Percentiles rank a stretch among this genome's conserved stretches.
These are phyloP conservation scores for Grapholita molesta DNA, from an alignment of 1,140 invertebrate genomes.

Conservation along the genomic window DNA sequence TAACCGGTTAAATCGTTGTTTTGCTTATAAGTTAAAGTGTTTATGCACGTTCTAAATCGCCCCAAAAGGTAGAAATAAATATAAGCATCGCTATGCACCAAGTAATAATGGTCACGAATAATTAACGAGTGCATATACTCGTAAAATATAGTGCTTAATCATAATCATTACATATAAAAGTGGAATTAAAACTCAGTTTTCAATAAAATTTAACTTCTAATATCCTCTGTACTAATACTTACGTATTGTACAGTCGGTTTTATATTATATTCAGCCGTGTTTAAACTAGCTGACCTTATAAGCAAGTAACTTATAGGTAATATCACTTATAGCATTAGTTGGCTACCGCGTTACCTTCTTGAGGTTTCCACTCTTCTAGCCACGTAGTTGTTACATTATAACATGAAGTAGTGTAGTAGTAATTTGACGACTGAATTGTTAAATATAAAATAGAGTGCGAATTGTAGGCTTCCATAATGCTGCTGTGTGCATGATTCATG, in stretches of 20 bases:
- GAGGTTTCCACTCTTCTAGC: conserved; percentile 7
- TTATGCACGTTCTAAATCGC: conserved; percentile 1
- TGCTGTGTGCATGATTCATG: neutral
- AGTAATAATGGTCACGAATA: neutral
- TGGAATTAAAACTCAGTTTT: no score
- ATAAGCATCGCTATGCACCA: neutral
- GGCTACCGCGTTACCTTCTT: neutral
- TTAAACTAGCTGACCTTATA: neutral
- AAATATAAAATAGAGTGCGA: neutral
- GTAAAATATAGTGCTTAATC: no score
- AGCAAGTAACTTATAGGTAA: neutral
- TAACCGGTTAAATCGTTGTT: neutral
- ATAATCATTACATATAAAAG: no score
- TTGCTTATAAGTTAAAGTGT: neutral
- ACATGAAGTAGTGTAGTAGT: neutral
- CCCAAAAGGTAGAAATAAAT: neutral
- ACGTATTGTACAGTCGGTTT: no score
- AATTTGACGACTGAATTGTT: conserved; percentile 7
- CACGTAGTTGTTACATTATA: neutral
- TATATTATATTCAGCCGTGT: neutral
- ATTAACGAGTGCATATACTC: neutral
- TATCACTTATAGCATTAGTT: neutral
- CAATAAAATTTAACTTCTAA: no score
- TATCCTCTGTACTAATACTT: no score
- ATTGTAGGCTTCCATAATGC: neutral